Conservation (phyloP, 2,113 vertebrate species). For the Muntiacus muntjak region DNA sequence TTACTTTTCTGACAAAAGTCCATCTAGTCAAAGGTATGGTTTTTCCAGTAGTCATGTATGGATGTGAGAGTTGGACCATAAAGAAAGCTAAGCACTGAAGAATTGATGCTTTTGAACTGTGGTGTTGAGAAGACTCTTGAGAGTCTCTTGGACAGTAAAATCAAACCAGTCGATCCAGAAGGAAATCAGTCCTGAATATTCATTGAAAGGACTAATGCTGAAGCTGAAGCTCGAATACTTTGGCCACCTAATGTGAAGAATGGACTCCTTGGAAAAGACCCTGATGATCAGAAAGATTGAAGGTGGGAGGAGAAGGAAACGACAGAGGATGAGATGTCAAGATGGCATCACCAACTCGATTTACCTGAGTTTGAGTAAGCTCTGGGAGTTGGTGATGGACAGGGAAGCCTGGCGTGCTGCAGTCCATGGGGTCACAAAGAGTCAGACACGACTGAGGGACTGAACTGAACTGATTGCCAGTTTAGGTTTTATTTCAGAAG, state of each 20-base stretch:
- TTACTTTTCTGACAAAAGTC: not conserved
- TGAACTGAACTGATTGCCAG: not conserved
- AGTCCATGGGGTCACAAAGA: not conserved
- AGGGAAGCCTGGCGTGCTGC: not conserved
- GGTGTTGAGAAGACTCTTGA: not conserved
- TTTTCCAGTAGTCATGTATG: not conserved
- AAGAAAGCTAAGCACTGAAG: not conserved
- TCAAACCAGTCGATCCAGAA: not conserved
- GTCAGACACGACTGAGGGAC: not conserved
- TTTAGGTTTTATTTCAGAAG: constrained; percentile 30
- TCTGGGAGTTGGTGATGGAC: not conserved
- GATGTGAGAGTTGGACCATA: not conserved
- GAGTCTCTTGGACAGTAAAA: not conserved
- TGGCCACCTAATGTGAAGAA: not conserved
- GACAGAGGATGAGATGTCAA: not conserved
- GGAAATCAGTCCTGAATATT: not conserved
- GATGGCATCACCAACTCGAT: not conserved
- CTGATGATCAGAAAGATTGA: not conserved
- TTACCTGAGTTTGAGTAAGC: not conserved
- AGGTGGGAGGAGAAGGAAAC: not conserved
- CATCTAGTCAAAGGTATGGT: not conserved
- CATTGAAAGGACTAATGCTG: not conserved
- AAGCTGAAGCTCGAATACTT: not conserved
- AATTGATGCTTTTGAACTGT: not conserved
- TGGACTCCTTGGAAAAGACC: not conserved